These are phyloP conservation scores for Halocynthia aurantium DNA, from an alignment of 23 tunicate genomes.

Conservation along the genomic window DNA sequence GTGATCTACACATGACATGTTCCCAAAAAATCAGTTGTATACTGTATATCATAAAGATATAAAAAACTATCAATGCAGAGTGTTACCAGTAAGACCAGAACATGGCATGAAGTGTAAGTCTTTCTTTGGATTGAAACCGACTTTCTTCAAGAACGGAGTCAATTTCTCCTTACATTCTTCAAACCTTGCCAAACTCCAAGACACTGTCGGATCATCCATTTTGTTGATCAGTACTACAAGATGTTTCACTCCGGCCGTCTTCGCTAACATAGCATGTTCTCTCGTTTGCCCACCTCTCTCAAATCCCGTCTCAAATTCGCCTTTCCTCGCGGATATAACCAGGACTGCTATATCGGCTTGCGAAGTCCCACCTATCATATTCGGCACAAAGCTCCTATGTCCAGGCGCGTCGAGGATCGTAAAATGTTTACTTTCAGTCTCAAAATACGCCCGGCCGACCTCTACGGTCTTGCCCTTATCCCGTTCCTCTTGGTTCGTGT, in stretches of 20 bases:
- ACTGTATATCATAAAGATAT: neutral
- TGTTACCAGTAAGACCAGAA: constrained; percentile 74
- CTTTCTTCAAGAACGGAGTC: constrained; percentile 91
- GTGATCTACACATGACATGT: neutral
- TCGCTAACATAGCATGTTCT: constrained; percentile 97
- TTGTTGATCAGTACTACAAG: constrained; percentile 87
- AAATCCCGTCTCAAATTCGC: constrained; percentile 99
- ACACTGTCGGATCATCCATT: constrained; percentile 98
- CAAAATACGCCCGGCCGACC: constrained; percentile 93
- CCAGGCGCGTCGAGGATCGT: constrained; percentile 99
- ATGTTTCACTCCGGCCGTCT: constrained; percentile 91
- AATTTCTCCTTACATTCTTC: constrained; percentile 88
- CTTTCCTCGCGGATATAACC: constrained; percentile 89
- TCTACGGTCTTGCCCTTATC: constrained; percentile 99
- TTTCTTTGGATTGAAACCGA: constrained; percentile 94
- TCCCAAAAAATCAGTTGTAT: neutral
- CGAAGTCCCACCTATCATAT: constrained; percentile 99
- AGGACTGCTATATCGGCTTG: constrained; percentile 99
- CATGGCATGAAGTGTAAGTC: constrained; percentile 95
- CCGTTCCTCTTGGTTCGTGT: constrained; percentile 97
- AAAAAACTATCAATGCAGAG: neutral
- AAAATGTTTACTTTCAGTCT: constrained; percentile 96
- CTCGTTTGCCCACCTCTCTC: constrained; percentile 98
- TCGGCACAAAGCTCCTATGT: constrained; percentile 97
- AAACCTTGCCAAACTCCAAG: constrained; percentile 78